Evolutionary conservation across 2,888 invertebrate genomes (phyloP).

Genomic region (Galerucella nymphaeae): DNA sequence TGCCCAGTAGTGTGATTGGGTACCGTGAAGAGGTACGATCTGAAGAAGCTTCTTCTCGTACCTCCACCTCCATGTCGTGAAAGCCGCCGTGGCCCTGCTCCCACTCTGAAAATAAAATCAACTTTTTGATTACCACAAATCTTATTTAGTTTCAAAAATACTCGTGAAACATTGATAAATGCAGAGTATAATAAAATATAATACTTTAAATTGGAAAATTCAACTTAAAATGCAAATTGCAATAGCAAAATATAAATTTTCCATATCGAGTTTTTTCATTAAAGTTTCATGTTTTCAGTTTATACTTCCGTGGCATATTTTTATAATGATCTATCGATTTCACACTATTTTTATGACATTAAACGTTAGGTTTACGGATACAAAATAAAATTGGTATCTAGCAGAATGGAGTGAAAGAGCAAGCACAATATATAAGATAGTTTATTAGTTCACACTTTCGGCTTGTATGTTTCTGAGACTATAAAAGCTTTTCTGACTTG

Average conservation of each 20-base stretch:
- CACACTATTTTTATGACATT: neutral
- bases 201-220: too few species aligned
- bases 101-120: slow-evolving; percentile 60
- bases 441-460: too few species aligned
- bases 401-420: too few species aligned
- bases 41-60: slow-evolving; percentile 59
- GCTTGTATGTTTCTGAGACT: too few species aligned
- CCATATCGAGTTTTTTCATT: neutral
- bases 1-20: slow-evolving; percentile 60
- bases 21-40: slow-evolving; percentile 50
- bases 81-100: slow-evolving; percentile 63
- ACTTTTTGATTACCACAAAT: too few species aligned
- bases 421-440: too few species aligned
- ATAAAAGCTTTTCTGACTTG: too few species aligned
- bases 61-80: slow-evolving; percentile 64
- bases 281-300: neutral
- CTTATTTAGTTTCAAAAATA: neutral
- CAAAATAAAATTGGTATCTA: neutral
- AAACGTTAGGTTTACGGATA: neutral
- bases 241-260: neutral
- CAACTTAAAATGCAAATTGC: neutral
- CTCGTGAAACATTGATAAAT: neutral
- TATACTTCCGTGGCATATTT: neutral
- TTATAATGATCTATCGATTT: neutral
- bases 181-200: too few species aligned